Percentiles rank a stretch among this genome's conserved stretches.
Evolutionary conservation across 2,113 vertebrate genomes (phyloP).

Genomic region (Dasyornis broadbenti): DNA sequence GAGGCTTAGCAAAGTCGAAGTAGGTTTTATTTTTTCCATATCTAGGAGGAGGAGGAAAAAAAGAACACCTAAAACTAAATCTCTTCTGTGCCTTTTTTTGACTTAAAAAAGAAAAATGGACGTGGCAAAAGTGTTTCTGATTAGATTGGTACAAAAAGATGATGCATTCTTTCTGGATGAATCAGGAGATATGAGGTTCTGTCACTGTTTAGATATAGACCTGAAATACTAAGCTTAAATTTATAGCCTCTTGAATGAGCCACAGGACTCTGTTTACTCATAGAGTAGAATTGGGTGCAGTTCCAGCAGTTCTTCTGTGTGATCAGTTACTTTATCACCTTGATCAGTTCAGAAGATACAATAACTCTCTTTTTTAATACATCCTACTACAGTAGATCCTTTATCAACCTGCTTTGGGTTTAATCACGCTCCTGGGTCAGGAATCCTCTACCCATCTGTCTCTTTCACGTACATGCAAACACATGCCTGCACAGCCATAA

Average conservation of each 20-base stretch:
- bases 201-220: slow-evolving; percentile 75
- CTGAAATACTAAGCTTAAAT: slow-evolving; percentile 72
- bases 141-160: slow-evolving; percentile 74
- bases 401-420: slow-evolving; percentile 64
- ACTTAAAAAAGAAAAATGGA: slow-evolving; percentile 75
- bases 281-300: slow-evolving; percentile 58
- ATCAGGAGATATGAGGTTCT: slow-evolving; percentile 70
- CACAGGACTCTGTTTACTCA: slow-evolving; percentile 67
- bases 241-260: slow-evolving; percentile 62
- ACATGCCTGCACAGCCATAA: not conserved
- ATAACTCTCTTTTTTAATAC: slow-evolving; percentile 69
- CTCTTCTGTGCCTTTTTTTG: slow-evolving; percentile 50
- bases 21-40: slow-evolving; percentile 19
- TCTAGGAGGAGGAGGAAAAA: not conserved
- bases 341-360: slow-evolving; percentile 66
- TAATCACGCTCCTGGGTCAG: slow-evolving; percentile 54
- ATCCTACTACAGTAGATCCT: slow-evolving; percentile 50
- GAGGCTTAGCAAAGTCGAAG: not conserved
- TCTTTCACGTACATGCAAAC: slow-evolving; percentile 1
- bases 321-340: slow-evolving; percentile 70
- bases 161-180: slow-evolving; percentile 69
- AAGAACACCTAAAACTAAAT: slow-evolving; percentile 16
- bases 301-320: slow-evolving; percentile 45
- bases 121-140: slow-evolving; percentile 70
- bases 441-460: slow-evolving; percentile 14